A percentile compares a stretch with the other conserved stretches of the same genome.
Conservation (phyloP, 2,888 invertebrate genomes). For the Dynastes hyllus region DNA sequence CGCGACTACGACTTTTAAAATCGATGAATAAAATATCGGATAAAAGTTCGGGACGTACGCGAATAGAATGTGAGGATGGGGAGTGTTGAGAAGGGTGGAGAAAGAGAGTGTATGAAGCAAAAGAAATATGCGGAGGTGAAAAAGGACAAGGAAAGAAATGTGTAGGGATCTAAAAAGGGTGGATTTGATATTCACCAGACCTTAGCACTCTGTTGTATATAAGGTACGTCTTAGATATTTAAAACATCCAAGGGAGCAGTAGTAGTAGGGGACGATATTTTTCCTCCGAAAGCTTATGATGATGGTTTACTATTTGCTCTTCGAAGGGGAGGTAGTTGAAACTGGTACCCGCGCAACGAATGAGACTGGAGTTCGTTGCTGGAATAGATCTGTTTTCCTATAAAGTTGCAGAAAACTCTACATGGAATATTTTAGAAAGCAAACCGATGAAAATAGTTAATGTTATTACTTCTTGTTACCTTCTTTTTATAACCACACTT, state of each 20-base stretch:
- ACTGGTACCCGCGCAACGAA: not conserved
- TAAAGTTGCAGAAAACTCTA: no score
- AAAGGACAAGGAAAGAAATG: not conserved
- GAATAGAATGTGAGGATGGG: no score
- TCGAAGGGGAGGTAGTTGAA: no score
- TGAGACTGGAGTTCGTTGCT: no score
- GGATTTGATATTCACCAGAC: slow-evolving; percentile 8
- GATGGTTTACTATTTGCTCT: no score
- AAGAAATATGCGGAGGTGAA: not conserved
- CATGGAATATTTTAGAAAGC: no score
- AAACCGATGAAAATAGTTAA: no score
- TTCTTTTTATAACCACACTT: no score
- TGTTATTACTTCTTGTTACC: no score
- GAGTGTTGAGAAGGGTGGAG: no score
- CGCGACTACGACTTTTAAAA: slow-evolving; percentile 39
- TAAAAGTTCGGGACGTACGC: slow-evolving; percentile 14
- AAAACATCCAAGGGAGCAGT: not conserved
- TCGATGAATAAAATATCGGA: slow-evolving; percentile 47
- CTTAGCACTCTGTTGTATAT: no score
- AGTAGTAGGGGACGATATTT: not conserved
- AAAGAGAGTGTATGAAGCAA: not conserved
- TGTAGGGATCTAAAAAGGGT: not conserved
- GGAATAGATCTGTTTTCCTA: no score
- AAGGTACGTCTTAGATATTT: slow-evolving; percentile 17
- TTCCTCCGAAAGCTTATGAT: not conserved